These are phyloP conservation scores for Manduca sexta DNA, from an alignment of 1,140 invertebrate species.

Conservation along the genomic window DNA sequence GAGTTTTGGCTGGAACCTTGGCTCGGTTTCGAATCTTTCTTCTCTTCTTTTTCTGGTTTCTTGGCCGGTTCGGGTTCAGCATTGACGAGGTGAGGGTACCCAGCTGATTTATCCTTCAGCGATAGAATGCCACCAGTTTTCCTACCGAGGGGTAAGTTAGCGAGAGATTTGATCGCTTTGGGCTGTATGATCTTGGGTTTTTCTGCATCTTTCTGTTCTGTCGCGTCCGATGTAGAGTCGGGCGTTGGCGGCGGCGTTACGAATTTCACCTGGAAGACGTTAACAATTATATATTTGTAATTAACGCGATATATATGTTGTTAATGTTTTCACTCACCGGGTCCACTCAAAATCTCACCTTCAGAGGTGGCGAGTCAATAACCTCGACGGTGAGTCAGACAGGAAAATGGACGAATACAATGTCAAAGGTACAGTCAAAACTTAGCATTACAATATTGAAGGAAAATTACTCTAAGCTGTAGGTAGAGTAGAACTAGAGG, in stretches of 20 bases:
- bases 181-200: constrained; percentile 64
- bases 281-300: neutral
- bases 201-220: constrained; percentile 30
- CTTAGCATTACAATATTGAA: no score
- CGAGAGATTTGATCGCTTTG: constrained; percentile 60
- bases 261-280: constrained; percentile 72
- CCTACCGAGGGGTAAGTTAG: constrained; percentile 52
- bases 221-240: constrained; percentile 45
- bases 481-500: no score
- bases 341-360: no score
- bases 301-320: neutral
- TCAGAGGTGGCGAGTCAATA: no score
- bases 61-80: constrained; percentile 47
- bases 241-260: constrained; percentile 74
- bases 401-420: no score
- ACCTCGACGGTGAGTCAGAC: no score
- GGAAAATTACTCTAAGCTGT: no score
- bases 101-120: constrained; percentile 68
- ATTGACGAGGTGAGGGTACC: constrained; percentile 68
- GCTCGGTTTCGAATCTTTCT: constrained; percentile 38
- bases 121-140: constrained; percentile 70
- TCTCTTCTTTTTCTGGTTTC: constrained; percentile 48
- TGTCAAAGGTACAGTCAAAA: no score
- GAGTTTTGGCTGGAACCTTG: constrained; percentile 29
- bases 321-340: neutral